Conservation (phyloP, 2,888 invertebrate species). For the Lamellibrachia satsuma region DNA sequence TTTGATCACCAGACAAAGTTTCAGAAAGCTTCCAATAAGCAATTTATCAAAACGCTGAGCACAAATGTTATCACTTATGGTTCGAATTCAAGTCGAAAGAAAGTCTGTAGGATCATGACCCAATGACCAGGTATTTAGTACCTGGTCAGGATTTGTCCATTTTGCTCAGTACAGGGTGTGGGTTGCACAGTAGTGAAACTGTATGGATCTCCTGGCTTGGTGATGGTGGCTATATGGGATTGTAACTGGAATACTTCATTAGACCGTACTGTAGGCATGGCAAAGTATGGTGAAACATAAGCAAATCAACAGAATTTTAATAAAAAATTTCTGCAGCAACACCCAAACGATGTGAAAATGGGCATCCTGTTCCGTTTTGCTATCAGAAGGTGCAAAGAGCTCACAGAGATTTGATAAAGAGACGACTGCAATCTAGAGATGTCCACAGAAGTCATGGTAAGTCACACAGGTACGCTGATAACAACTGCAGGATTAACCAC, state of each 20-base stretch:
- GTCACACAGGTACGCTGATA: background rate
- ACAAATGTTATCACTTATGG: background rate
- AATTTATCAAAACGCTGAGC: background rate
- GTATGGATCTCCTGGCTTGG: background rate
- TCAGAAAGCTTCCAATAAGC: background rate
- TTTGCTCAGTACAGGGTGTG: background rate
- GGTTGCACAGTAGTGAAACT: background rate
- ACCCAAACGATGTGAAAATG: background rate
- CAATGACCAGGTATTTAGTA: conserved; percentile 9
- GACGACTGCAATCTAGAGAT: background rate
- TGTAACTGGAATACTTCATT: background rate
- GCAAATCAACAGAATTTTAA: background rate
- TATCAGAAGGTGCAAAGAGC: background rate
- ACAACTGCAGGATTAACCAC: background rate
- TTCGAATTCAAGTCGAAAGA: background rate
- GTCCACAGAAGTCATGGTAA: background rate
- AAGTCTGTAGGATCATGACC: background rate
- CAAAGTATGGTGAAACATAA: background rate
- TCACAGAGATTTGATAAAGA: background rate
- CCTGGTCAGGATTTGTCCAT: background rate
- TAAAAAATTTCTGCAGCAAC: background rate
- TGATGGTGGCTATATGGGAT: background rate
- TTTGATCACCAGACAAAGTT: background rate
- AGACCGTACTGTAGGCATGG: background rate
- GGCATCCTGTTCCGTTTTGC: background rate